Base-by-base conservation (phyloP, 2,888 invertebrate species). In the Odiellus spinosus region DNA sequence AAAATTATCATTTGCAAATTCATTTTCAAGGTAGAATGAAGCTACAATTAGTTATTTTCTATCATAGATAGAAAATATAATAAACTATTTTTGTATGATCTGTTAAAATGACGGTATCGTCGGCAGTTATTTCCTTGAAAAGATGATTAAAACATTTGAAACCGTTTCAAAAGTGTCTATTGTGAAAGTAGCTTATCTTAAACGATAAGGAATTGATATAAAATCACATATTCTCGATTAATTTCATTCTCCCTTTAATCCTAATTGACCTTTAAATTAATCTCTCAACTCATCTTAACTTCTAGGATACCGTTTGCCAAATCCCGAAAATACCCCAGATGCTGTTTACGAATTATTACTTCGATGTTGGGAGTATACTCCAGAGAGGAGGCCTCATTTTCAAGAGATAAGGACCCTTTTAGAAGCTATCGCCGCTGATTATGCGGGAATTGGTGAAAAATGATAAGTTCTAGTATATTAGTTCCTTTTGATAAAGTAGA, bases 321-420 rank as follows among this genome's bases (percentile, higher is more conserved):
- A 86, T 1, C 85, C 91, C 0, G 82, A 85, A 53, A 80, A 80
- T 45, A 86, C 86, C 35, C 81, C 88, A 0, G 83, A 84, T 42
- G 82, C 85, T 63, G 82, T 90, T 65, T 87, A 93, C 67, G 76
- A 80, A 49, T 70, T 93, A 51, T 91, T 93, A 90, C 68, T 85
- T 49, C 76, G 81, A 50, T 91, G 91, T 64, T 93, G 93, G 93
- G 84, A 87, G 61, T 87, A 88, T 63, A 82, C 87, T 61, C 80
- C 90, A 3, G 87, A 88, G 55, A 80, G 82, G 60, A 73, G 93
- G 58, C 91, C 90, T 35, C 87, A 87, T 66, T 93, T 93, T 68
- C 80, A 83, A 65, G 84, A 87, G 68, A 82, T 91, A 20, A 48
- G 44, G 36, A 40, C 39, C 41, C 44, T 45, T 17, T 45, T 53